Evolutionary conservation across 2,888 invertebrate genomes (phyloP), one percentile per base, ranked within the genome.

Genomic region (Podotricha telesiphe): DNA sequence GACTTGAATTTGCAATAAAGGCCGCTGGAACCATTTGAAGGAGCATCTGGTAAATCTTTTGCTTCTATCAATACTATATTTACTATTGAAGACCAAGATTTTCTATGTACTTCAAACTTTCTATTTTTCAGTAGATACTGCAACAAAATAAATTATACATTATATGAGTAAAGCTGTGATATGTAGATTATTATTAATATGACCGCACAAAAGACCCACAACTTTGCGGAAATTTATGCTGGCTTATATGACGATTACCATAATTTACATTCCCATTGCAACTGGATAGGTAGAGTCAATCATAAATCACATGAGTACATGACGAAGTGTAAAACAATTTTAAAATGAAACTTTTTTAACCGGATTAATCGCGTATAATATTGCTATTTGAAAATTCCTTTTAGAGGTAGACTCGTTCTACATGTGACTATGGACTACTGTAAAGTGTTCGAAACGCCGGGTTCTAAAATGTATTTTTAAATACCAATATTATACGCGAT

Each of bases 1-100:
- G 76, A 91, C 92, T 83, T 89, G 75, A 92, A 89, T 82, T 92
- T 93, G 81, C 92, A 92, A 79, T 91, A 92, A 11, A 93, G 79
- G 63, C 83, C 85, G 73, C 85, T 89, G 50, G 83, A 73, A 47
- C 81, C 84, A n/a, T 79, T 84, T 1, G 78, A 74, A 37, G 88
- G 83, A 56, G 82, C 83, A 48, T 87, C 85, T 20, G 86, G 92
- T 67, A 89, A 81, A 77, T 91, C 87, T 77, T 86, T 88, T 68
- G 90, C 89, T 77, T 93, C 92, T 50, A 93, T 86, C 51, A 93
- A 78, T 34, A 90, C 89, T 37, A 93, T 86, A 73, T 89, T 92
- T 67, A 91, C 89, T 48, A 87, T 82, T 37, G 89, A 88, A 73
- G 87, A 88, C 86, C 86, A 89, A 5, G 89, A 84, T 76, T 87